A percentile compares a stretch with the other conserved stretches of the same genome.
phyloP scores from a whole-genome alignment of 2,797 vertebrate genomes.

The Parauchenoglanis ngamensis region DNA sequence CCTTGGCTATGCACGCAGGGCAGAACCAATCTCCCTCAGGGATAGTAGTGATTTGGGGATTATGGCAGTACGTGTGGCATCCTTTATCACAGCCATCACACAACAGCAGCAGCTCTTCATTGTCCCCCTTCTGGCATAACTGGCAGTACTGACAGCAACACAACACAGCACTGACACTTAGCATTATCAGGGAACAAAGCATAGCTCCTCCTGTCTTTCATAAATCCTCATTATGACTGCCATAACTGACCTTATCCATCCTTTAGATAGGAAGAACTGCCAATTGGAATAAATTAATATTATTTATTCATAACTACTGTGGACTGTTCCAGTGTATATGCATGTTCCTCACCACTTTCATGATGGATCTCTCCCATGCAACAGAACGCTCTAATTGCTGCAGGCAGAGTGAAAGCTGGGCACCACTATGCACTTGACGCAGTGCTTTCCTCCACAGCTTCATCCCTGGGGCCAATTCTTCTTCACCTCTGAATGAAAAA shows the following conservation, averaged over 20 bases:
- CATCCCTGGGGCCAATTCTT: conserved; percentile 87
- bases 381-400: conserved; percentile 89
- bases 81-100: conserved; percentile 89
- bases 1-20: conserved; percentile 87
- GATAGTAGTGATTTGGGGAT: conserved; percentile 83
- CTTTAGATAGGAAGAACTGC: neutral
- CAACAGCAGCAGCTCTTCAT: conserved; percentile 86
- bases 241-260: neutral
- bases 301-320: neutral
- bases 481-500: conserved; percentile 76
- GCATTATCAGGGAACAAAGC: conserved; percentile 18
- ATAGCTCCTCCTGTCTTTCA: neutral
- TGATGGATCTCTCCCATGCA: conserved; percentile 91
- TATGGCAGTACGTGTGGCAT: conserved; percentile 89
- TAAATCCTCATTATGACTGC: neutral
- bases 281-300: conserved; percentile 1
- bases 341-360: conserved; percentile 86
- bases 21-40: conserved; percentile 91
- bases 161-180: conserved; percentile 50
- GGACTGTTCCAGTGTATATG: neutral
- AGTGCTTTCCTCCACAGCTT: conserved; percentile 85
- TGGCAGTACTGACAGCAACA: conserved; percentile 82
- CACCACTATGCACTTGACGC: conserved; percentile 81
- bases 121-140: conserved; percentile 86
- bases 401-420: conserved; percentile 87